Conservation (phyloP, 2,888 invertebrate genomes). For the Melanostoma mellinum region DNA sequence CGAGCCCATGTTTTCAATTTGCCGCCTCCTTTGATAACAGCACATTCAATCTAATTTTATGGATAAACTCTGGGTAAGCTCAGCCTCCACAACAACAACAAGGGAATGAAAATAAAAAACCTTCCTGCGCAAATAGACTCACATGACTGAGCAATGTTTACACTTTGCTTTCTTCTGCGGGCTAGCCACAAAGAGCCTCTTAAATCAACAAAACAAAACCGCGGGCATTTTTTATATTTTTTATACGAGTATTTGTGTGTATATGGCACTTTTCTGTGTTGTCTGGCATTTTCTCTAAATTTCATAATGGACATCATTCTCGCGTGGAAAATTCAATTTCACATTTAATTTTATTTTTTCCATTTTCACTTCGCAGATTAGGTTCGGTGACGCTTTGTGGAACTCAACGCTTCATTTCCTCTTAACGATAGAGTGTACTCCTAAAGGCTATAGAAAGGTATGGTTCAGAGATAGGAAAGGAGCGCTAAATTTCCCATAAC, state of each 20-base stretch:
- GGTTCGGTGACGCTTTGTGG: constrained; percentile 52
- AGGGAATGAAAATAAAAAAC: neutral
- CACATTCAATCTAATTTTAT: constrained; percentile 72
- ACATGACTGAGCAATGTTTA: constrained; percentile 67
- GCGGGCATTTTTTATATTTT: constrained; percentile 52
- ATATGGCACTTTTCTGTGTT: constrained; percentile 10
- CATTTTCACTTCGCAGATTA: constrained; percentile 60
- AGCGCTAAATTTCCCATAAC: no score
- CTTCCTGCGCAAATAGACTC: constrained; percentile 57
- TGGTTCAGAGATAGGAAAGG: no score
- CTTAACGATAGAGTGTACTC: neutral
- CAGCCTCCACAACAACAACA: constrained; percentile 13
- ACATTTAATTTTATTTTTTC: constrained; percentile 48
- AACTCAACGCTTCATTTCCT: constrained; percentile 47
- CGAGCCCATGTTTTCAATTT: constrained; percentile 62
- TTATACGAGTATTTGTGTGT: constrained; percentile 1
- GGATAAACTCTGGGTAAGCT: constrained; percentile 56
- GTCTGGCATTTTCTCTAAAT: constrained; percentile 66
- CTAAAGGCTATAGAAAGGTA: no score
- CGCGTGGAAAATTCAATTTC: constrained; percentile 71
- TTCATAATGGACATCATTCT: constrained; percentile 71
- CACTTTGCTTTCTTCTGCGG: constrained; percentile 64
- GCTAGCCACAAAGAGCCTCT: constrained; percentile 65
- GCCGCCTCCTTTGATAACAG: constrained; percentile 62
- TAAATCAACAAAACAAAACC: constrained; percentile 63